Evolutionary conservation across 2,113 vertebrate genomes (phyloP).

Genomic region (Zootoca vivipara): DNA sequence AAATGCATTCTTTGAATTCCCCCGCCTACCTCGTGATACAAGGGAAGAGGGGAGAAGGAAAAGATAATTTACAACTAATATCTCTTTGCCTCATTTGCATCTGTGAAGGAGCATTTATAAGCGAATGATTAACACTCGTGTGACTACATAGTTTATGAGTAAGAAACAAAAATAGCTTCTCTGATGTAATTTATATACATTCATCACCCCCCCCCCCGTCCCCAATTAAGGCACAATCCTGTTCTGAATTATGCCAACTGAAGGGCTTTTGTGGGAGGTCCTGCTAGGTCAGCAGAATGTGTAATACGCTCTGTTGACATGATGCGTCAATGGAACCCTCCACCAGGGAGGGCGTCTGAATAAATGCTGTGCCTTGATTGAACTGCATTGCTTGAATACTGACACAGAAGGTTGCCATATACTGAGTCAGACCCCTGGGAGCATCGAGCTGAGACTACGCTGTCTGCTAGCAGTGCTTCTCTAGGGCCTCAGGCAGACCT

Average conservation of each 20-base stretch:
- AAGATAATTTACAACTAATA: slow-evolving; percentile 6
- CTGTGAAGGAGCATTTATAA: slow-evolving; percentile 15
- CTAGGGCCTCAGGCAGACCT: no score
- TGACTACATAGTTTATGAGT: slow-evolving; percentile 38
- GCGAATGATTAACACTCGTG: slow-evolving; percentile 3
- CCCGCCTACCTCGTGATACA: neutral
- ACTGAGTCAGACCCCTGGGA: no score
- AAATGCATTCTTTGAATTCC: slow-evolving; percentile 13
- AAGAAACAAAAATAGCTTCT: slow-evolving; percentile 55
- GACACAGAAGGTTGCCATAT: no score
- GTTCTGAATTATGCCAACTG: slow-evolving; percentile 38
- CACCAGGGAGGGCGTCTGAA: no score
- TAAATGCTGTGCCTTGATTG: no score
- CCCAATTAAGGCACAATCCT: neutral
- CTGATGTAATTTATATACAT: slow-evolving; percentile 47
- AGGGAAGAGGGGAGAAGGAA: neutral
- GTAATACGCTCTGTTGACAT: no score
- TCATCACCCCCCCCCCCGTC: neutral
- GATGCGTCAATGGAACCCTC: no score
- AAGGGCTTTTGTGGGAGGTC: no score
- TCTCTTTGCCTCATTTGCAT: slow-evolving; percentile 43
- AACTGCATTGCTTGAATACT: no score
- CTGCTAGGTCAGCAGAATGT: no score
- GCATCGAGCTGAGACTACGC: no score
- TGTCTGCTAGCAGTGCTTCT: no score